Base-by-base conservation (phyloP, 2,113 vertebrate species). In the Nothobranchius furzeri region DNA sequence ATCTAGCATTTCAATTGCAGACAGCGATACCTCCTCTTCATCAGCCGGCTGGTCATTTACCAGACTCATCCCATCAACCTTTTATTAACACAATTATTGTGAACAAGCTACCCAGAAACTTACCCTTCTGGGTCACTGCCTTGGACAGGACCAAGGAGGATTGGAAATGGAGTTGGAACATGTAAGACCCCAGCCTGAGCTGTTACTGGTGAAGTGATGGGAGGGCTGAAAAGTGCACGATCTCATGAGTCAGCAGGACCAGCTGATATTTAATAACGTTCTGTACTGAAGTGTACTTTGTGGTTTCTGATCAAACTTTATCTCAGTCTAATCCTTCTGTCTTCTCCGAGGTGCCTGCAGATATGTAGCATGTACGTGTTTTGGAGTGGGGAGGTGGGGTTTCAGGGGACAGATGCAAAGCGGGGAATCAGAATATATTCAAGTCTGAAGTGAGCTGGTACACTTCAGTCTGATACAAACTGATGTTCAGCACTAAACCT, bases 301-400 rank as follows among this genome's bases (percentile, higher is more conserved):
- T 86, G 83, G 68, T 87, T 74, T 87, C 75, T 82, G 79, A 77
- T 78, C 35, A 58, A 79, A 85, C 76, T 74, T 57, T 71, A 71
- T 87, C 77, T 87, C 81, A 88, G 78, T 84, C 82, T 85, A 79
- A 88, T 85, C 88, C 82, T 87, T 79, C 89, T 88, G 87, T 89
- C 82, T 88, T 77, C 85, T 87, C 88, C 87, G 68, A 87, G 85
- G 89, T 91, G 89, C 90, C 92, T 92, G 90, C 89, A 89, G 88
- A 93, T 84, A 93, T 93, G 92, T 93, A 94, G 92, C 92, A 93
- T 93, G 92, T 91, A 83, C 90, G 84, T 88, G 85, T 86, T 88
- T 78, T 75, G 71, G 76, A 7, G 59, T 60, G 57, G 12, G 40
- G 1, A 30, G 30, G 30, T 30, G 30, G 13, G 73, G 64, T 49